Conservation (phyloP, 2,113 vertebrate genomes). For the Spilogale gracilis region DNA sequence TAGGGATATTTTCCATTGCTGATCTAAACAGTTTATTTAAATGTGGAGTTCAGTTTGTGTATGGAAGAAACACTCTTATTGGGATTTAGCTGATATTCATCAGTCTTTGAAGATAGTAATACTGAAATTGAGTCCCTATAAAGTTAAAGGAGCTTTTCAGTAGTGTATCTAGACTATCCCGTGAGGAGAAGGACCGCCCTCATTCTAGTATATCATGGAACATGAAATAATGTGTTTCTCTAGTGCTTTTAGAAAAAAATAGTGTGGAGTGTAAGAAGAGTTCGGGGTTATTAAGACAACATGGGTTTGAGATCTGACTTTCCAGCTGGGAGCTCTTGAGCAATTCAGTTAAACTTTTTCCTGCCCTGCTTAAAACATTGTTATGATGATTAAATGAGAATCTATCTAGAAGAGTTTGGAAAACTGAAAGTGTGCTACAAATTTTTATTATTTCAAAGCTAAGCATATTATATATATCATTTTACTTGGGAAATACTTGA, state of each 20-base stretch:
- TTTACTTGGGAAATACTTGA: not conserved
- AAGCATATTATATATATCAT: not conserved
- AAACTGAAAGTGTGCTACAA: not conserved
- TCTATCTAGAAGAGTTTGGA: not conserved
- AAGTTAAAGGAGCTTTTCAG: slow-evolving; percentile 52
- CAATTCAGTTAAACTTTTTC: not conserved
- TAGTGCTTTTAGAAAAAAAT: not conserved
- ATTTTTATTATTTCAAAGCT: slow-evolving; percentile 24
- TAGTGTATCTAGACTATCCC: not conserved
- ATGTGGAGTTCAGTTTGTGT: slow-evolving; percentile 16
- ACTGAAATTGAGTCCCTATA: slow-evolving; percentile 7
- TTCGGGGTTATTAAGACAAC: not conserved
- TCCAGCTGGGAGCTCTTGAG: not conserved
- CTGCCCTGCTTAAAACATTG: not conserved
- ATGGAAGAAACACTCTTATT: not conserved
- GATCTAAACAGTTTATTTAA: slow-evolving; percentile 18
- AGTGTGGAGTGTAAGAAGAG: not conserved
- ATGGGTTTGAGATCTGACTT: slow-evolving; percentile 24
- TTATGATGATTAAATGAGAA: not conserved
- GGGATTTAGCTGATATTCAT: slow-evolving; percentile 1
- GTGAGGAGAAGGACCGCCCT: not conserved
- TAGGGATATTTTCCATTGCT: not conserved
- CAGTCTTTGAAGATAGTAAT: slow-evolving; percentile 26
- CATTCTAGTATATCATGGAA: slow-evolving; percentile 6
- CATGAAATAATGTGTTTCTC: not conserved